Base-by-base conservation (phyloP, 2,797 vertebrate genomes). In the Mormyrus proboscirostris region DNA sequence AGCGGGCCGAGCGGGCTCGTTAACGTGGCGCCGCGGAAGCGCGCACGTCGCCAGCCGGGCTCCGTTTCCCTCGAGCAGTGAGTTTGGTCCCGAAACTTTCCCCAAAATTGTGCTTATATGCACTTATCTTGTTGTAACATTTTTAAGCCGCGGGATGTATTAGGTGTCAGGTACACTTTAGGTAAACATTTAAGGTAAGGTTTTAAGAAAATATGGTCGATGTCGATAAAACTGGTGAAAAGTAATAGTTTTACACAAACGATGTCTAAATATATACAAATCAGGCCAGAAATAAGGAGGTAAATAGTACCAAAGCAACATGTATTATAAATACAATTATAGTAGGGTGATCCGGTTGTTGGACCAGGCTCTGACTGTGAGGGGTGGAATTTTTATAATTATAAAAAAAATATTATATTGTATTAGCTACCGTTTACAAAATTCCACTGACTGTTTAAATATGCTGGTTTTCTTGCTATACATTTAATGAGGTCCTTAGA, bases 1-100 rank as follows among this genome's bases (percentile, higher is more conserved):
- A 44, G 33, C 19, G 33, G 49, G 49, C 90, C 89, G 62, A 90
- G 88, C 62, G 86, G 88, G 59, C 88, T 87, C 90, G 62, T 69
- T 29, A 29, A 79, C 91, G 87, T 83, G 88, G n/a, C 16, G 84
- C 53, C 33, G n/a, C 51, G 44, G 29, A 29, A 50, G 69, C 73
- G 14, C 73, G 73, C 73, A 69, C 62, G 62, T 69, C 25, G 29
- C 10, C 62, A 4, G 25, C 29, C 62, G 25, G 10, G 62, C 25
- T 33, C 10, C 3, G 10, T 69, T 12, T 33, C 1, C 25, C 25
- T 14, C 0, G 25, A 10, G 10, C 4, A 0, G 25, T 4, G 62
- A 10, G 10, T 29, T 12, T 69, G 55, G 62, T 33, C 10, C 10
- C 3, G 62, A 33, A 33, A 69, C 10, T 69, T 69, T 69, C 22